Evolutionary conservation across 2,888 invertebrate genomes (phyloP), one percentile per base, ranked within the genome.

Genomic region (Amblyteles armatorius): DNA sequence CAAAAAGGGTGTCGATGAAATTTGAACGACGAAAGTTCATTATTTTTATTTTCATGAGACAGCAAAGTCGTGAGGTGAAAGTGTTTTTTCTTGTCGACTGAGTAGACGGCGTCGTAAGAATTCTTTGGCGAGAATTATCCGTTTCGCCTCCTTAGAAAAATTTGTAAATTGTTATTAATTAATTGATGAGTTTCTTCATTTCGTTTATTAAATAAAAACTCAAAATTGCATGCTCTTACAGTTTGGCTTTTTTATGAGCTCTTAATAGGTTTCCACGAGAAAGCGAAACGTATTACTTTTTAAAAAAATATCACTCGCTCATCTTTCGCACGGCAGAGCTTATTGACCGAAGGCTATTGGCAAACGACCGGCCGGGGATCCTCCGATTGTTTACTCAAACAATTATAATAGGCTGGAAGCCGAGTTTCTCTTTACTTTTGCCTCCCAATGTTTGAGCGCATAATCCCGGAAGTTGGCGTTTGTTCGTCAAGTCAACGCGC

Each of bases 281-380:
- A 36, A 9, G 36, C 36, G 36, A 36, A 36, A 9, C 36, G 36
- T 36, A 36, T 9, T 2, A 36, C 9, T 36, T 5, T n/a, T n/a
- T n/a, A n/a, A n/a, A n/a, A n/a, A n/a, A n/a, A n/a, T n/a, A n/a
- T 55, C 55, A 19, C 22, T 55, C 55, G 19, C 26, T 57, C 26
- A 26, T 57, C 22, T 26, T 57, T 57, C 26, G 19, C 57, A 29
- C 16, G 2, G n/a, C 4, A 7, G 29, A 16, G 13, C 29, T 19
- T 60, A 60, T 60, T 60, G 60, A 60, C 29, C 29, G 16, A 60
- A 5, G 60, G 11, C 29, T 29, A 60, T 29, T 29, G 2, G 26
- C 60, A 78, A 84, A 84, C 84, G 57, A 81, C 67, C 33, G 16
- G 26, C 26, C 5, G 13, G 1, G 16, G 29, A 60, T 55, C 50